A percentile compares a stretch with the other conserved stretches of the same genome.
phyloP scores from a whole-genome alignment of 53 echinoderm and acorn worm genomes.

The Holothuria leucospilota region DNA sequence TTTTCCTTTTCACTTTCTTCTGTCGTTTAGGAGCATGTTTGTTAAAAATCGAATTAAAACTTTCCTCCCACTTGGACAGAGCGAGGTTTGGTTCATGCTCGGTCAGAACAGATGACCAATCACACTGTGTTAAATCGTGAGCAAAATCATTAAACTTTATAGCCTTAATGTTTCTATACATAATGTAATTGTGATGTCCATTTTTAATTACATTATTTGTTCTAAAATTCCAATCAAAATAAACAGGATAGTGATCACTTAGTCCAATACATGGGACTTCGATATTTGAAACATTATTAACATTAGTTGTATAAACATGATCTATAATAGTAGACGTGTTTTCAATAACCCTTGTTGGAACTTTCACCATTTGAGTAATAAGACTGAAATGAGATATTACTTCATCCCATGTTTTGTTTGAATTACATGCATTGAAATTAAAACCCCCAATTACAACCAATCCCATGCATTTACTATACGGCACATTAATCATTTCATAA shows the following conservation, averaged over 20 bases:
- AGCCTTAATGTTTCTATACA: not conserved
- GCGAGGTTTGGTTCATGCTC: too few relatives aligned
- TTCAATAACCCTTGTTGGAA: conserved; percentile 18
- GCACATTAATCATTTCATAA: conserved; percentile 9
- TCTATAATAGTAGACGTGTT: conserved; percentile 13
- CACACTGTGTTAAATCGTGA: not conserved
- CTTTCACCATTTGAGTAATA: too few relatives aligned
- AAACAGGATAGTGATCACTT: conserved; percentile 16
- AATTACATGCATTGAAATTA: not conserved
- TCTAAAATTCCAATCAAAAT: conserved; percentile 21
- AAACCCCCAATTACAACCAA: not conserved
- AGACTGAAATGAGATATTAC: too few relatives aligned
- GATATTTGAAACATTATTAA: conserved; percentile 7
- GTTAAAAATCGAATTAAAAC: not conserved
- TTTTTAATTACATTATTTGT: conserved; percentile 13
- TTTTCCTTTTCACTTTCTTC: not conserved
- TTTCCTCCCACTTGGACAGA: not conserved
- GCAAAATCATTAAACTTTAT: not conserved
- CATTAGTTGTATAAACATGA: conserved; percentile 22
- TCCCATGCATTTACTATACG: conserved; percentile 3
- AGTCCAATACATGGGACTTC: conserved; percentile 27
- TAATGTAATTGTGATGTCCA: not conserved
- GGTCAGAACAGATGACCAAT: not conserved
- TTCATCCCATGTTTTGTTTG: not conserved
- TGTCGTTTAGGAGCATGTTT: not conserved